phyloP scores from a whole-genome alignment of 2,113 vertebrate species.

The Romanogobio albipinnatus region DNA sequence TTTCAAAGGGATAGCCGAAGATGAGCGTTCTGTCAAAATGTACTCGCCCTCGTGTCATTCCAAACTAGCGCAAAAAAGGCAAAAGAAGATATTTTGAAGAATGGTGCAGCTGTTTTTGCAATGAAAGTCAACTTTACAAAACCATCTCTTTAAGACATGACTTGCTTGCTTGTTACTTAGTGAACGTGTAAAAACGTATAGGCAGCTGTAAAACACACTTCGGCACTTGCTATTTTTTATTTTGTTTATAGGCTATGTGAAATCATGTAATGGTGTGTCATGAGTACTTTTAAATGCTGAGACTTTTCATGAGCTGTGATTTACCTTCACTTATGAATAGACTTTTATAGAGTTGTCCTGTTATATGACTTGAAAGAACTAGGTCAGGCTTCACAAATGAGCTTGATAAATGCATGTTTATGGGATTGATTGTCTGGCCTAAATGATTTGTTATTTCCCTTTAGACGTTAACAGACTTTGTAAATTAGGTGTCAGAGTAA shows the following conservation, averaged over 20 bases:
- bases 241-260: not conserved
- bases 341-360: conserved; percentile 17
- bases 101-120: not conserved
- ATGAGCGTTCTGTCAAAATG: not conserved
- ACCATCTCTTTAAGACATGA: not conserved
- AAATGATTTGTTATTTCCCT: conserved; percentile 46
- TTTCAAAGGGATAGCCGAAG: not conserved
- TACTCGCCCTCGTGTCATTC: not conserved
- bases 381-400: conserved; percentile 39
- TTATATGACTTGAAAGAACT: conserved; percentile 22
- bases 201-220: not conserved
- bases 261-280: not conserved
- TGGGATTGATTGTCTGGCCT: conserved; percentile 28
- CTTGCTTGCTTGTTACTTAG: not conserved
- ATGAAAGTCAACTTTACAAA: not conserved
- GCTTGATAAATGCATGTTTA: conserved; percentile 44
- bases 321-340: conserved; percentile 11
- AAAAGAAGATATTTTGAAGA: conserved; percentile 2
- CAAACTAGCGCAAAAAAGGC: too few relatives aligned
- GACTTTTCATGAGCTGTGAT: not conserved
- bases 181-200: not conserved
- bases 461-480: conserved; percentile 40
- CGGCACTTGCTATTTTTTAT: not conserved
- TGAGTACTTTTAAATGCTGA: not conserved
- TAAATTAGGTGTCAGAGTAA: conserved; percentile 36